Percentiles rank a stretch among this genome's conserved stretches.
These are phyloP conservation scores for Itoplectis maculator DNA, from an alignment of 2,888 invertebrate genomes.

Conservation along the genomic window DNA sequence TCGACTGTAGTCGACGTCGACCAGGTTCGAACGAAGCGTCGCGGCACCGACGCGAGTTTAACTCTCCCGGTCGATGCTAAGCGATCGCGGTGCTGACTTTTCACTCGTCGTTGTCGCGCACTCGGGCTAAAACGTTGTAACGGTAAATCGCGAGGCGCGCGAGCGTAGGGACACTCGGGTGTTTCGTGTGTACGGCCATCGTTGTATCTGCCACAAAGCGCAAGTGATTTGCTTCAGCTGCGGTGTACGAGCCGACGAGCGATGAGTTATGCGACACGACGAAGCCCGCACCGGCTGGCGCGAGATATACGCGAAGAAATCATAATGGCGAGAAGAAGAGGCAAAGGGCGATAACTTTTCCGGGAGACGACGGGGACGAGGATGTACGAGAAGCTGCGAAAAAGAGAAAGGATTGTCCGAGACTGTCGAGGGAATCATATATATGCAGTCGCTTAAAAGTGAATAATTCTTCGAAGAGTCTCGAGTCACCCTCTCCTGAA, in stretches of 20 bases:
- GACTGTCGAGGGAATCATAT: neutral
- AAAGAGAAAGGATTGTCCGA: conserved; percentile 14
- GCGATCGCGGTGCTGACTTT: conserved; percentile 24
- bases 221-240: conserved; percentile 22
- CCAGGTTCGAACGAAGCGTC: conserved; percentile 9
- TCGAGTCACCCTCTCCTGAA: neutral
- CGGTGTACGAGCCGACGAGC: neutral
- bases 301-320: neutral
- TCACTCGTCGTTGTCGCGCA: conserved; percentile 41
- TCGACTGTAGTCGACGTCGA: neutral
- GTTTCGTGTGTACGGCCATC: neutral
- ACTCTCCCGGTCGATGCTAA: conserved; percentile 30
- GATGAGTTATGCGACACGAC: neutral
- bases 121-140: conserved; percentile 40
- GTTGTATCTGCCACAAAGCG: conserved; percentile 7
- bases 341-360: conserved; percentile 2
- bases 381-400: neutral
- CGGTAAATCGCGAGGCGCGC: conserved; percentile 31
- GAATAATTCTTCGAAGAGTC: neutral
- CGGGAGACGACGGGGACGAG: neutral
- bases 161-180: neutral
- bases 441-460: neutral
- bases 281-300: neutral
- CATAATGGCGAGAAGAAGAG: neutral
- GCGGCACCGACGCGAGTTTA: conserved; percentile 13